Evolutionary conservation across 2,888 invertebrate species (phyloP), one percentile per base, ranked within the genome.

Genomic region (Macaria liturata): DNA sequence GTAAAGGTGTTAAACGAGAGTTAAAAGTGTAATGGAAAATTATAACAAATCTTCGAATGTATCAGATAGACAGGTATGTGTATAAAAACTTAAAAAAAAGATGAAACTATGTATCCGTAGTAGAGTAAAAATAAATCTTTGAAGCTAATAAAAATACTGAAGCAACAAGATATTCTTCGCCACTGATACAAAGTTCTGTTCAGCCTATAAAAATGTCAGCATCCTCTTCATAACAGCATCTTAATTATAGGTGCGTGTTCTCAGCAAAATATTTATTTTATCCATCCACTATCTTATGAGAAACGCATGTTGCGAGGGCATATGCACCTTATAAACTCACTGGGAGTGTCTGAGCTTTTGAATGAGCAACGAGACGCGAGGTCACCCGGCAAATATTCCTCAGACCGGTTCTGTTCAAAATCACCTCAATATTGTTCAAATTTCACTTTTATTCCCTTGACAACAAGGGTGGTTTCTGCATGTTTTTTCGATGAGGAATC

Each of bases 381-480:
- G 73, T 70, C 71, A 70, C 55, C 59, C 59, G 58, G 69, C 67
- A 57, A 71, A 71, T 68, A 65, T 66, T 65, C 64, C n/a, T 9
- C 44, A 66, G 67, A 71, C 71, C 69, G 71, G 71, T 72, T 71
- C 56, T 51, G 42, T 50, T 60, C 46, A 58, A 63, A 67, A 59
- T 62, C 61, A 57, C 54, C 63, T 49, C 48, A 5, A 51, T 46
- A 43, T 45, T 20, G 30, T 45, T 57, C 42, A 49, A 68, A 62
- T 64, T 47, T 61, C 44, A 58, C 58, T 62, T 64, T 64, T 71
- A 67, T 55, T 20, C 0, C 1, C 4, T 32, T 3, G 1, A 9
- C 0, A 1, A 30, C 60, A 75, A 65, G 61, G 53, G 43, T 43
- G 32, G 32, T 45, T 65, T 69, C 69, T 51, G 34, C 7, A 20